These are phyloP conservation scores for Glyptemys insculpta DNA, from an alignment of 2,797 vertebrate species.

Conservation along the genomic window DNA sequence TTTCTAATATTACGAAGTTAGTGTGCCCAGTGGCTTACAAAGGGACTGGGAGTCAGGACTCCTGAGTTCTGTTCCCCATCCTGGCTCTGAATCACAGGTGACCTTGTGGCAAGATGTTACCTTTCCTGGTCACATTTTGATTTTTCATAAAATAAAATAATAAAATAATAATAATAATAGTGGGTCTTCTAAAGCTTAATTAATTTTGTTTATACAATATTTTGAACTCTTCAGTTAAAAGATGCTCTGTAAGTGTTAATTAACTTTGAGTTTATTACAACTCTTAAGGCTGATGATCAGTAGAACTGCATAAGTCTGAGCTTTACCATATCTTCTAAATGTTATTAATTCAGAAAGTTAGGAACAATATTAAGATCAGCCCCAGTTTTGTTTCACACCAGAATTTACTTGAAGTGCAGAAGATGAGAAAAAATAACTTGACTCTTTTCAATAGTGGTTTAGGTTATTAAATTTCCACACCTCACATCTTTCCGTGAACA, in stretches of 20 bases:
- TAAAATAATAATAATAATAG: slow-evolving; percentile 13
- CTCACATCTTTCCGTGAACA: slow-evolving; percentile 9
- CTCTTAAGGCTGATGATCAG: slow-evolving; percentile 20
- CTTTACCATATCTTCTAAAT: slow-evolving; percentile 37
- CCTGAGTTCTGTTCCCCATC: background rate
- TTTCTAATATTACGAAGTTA: background rate
- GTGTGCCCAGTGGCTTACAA: background rate
- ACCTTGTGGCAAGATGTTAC: background rate
- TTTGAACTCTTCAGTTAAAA: background rate
- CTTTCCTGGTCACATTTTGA: background rate
- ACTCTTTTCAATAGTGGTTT: background rate
- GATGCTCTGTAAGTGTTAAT: background rate
- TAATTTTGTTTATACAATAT: slow-evolving; percentile 21
- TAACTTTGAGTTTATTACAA: slow-evolving; percentile 53
- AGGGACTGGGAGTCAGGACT: background rate
- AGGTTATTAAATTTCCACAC: slow-evolving; percentile 9
- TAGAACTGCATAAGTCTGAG: slow-evolving; percentile 3
- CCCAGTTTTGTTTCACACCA: background rate
- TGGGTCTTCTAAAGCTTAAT: background rate
- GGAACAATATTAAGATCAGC: slow-evolving; percentile 28
- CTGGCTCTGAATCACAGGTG: background rate
- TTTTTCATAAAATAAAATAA: background rate
- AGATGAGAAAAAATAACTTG: background rate
- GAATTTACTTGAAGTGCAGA: background rate
- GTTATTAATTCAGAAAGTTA: slow-evolving; percentile 59